phyloP scores from a whole-genome alignment of 2,113 vertebrate species.

The Crotalus tigris region DNA sequence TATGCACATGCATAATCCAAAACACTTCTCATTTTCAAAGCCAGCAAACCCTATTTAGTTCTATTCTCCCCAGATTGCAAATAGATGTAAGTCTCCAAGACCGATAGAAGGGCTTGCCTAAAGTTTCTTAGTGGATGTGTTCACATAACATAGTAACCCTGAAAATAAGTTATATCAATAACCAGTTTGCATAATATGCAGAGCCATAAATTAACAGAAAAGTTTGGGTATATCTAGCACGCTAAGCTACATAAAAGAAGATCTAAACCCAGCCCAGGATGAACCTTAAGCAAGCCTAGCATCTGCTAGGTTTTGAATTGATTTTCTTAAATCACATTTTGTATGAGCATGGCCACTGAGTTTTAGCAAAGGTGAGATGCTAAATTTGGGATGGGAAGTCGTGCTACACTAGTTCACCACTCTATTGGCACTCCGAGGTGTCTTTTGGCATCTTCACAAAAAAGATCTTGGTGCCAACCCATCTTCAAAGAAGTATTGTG shows the following conservation, averaged over 20 bases:
- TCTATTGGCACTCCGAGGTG: background rate
- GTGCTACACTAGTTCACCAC: background rate
- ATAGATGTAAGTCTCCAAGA: background rate
- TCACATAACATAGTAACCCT: background rate
- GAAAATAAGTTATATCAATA: background rate
- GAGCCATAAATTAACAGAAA: background rate
- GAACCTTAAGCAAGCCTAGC: background rate
- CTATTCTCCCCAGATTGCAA: background rate
- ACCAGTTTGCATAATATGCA: background rate
- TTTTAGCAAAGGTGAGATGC: background rate
- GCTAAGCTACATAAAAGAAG: background rate
- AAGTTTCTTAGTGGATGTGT: background rate
- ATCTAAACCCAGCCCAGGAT: background rate
- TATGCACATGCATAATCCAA: background rate
- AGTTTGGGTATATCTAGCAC: background rate
- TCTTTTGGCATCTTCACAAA: background rate
- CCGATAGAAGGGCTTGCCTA: background rate
- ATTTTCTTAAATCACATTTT: background rate
- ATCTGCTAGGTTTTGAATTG: background rate
- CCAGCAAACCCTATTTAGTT: background rate
- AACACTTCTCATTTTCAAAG: background rate
- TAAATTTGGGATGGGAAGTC: background rate
- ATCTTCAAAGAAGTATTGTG: background rate
- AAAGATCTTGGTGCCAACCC: background rate
- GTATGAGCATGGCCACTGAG: background rate